Percentiles rank a stretch among this genome's conserved stretches.
phyloP scores from a whole-genome alignment of 2,888 invertebrate genomes.

The Entomobrya proxima region DNA sequence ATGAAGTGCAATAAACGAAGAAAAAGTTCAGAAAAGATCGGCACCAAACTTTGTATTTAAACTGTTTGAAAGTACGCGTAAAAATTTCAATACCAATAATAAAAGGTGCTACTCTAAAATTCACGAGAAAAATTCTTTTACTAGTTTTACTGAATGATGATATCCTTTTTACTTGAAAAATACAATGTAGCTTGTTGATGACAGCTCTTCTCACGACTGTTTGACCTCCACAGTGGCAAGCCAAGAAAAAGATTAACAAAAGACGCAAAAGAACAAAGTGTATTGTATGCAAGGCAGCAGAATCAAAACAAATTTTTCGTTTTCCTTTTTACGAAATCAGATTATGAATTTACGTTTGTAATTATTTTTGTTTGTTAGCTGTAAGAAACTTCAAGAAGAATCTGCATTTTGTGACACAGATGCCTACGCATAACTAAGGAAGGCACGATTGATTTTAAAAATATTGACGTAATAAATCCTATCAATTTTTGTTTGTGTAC shows the following conservation, averaged over 20 bases:
- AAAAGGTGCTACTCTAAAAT: constrained; percentile 27
- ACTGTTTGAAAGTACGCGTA: constrained; percentile 6
- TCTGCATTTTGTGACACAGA: too few species aligned
- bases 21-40: too few species aligned
- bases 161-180: constrained; percentile 3
- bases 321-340: constrained; percentile 21
- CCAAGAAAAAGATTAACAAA: neutral
- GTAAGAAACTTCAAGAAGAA: constrained; percentile 24
- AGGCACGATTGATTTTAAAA: too few species aligned
- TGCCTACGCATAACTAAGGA: too few species aligned
- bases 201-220: constrained; percentile 64
- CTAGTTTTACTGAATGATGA: neutral
- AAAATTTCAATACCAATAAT: constrained; percentile 2
- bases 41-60: too few species aligned
- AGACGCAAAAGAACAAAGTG: too few species aligned
- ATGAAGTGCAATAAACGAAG: neutral
- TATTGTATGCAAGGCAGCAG: too few species aligned
- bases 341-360: neutral
- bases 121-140: constrained; percentile 30
- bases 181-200: constrained; percentile 37
- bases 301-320: neutral
- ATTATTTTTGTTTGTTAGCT: constrained; percentile 25
- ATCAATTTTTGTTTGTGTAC: too few species aligned
- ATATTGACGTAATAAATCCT: too few species aligned
- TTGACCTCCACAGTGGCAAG: constrained; percentile 58